A percentile compares a stretch with the other conserved stretches of the same genome.
These are phyloP conservation scores for Urophycis tenuis DNA, from an alignment of 2,797 vertebrate species.

Conservation along the genomic window DNA sequence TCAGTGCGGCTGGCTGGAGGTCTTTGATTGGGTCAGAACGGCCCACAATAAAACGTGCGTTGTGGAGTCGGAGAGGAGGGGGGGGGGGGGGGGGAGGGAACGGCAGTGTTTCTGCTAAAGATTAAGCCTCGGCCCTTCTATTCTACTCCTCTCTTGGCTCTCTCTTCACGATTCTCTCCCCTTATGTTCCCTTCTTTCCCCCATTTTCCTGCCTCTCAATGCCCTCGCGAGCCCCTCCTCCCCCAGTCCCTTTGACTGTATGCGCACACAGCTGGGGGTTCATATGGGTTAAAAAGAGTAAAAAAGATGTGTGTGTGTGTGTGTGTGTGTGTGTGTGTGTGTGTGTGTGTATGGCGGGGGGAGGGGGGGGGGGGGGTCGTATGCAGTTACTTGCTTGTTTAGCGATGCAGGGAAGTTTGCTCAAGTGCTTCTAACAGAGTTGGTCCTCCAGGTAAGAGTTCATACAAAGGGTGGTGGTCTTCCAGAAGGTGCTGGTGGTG, in stretches of 20 bases:
- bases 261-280: slow-evolving; percentile 61
- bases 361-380: slow-evolving; percentile 1
- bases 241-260: slow-evolving; percentile 65
- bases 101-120: slow-evolving; percentile 64
- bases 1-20: slow-evolving; percentile 64
- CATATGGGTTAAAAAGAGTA: slow-evolving; percentile 47
- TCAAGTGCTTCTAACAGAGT: neutral
- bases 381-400: neutral
- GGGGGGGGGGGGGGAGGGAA: slow-evolving; percentile 50
- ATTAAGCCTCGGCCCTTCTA: slow-evolving; percentile 74
- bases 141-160: slow-evolving; percentile 57
- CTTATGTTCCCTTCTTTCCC: slow-evolving; percentile 45
- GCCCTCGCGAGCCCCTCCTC: slow-evolving; percentile 36
- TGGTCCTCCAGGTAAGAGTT: neutral
- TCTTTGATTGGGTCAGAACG: slow-evolving; percentile 65
- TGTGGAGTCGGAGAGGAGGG: slow-evolving; percentile 49
- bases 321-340: neutral
- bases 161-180: slow-evolving; percentile 52
- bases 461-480: neutral
- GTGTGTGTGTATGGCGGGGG: slow-evolving; percentile 4
- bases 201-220: slow-evolving; percentile 20
- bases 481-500: neutral
- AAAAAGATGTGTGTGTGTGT: slow-evolving; percentile 13
- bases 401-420: neutral
- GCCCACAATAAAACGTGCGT: slow-evolving; percentile 64